Evolutionary conservation across 1,140 invertebrate species (phyloP), one percentile per base, ranked within the genome.

Genomic region (Ceratina japonica): DNA sequence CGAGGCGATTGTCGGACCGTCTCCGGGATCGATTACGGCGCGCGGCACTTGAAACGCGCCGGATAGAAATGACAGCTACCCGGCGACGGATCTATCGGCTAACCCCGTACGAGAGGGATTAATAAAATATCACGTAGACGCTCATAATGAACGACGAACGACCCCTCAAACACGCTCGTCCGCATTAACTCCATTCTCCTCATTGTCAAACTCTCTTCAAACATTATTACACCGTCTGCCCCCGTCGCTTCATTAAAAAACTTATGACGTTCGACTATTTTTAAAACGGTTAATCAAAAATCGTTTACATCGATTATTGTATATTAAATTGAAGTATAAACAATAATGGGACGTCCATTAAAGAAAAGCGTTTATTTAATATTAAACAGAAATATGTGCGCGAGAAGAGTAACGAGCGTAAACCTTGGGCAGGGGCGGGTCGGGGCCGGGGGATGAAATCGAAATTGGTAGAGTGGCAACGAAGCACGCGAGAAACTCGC

Each of bases 401-500:
- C 18, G 63, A 59, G 49, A 65, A 59, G 65, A 66, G 22, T 31
- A 44, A 44, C 37, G 37, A 44, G 5, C 10, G 37, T 10, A 10
- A 10, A 44, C 27, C 27, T 31, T 31, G 37, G 10, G 2, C 3
- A 44, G 37, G 37, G 37, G 10, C 1, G 10, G 37, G 15, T 44
- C 52, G 5, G 63, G 18, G 66, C 13, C 18, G 18, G 63, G 54
- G 75, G 62, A 79, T 49, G 44, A 51, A 37, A 54, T 54, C 22
- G 75, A 82, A 74, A 82, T 84, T 69, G 84, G 80, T 65, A 59
- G 74, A 31, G 54, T n/a, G n/a, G 80, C 63, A 70, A 18, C 65
- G 71, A 62, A 75, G 52, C 58, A 77, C 44, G 44, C 83, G 82
- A 80, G 79, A 64, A 87, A 69, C 80, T 85, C 83, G 80, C 83